phyloP scores from a whole-genome alignment of 1,140 invertebrate genomes.

The Bombus sylvicola region DNA sequence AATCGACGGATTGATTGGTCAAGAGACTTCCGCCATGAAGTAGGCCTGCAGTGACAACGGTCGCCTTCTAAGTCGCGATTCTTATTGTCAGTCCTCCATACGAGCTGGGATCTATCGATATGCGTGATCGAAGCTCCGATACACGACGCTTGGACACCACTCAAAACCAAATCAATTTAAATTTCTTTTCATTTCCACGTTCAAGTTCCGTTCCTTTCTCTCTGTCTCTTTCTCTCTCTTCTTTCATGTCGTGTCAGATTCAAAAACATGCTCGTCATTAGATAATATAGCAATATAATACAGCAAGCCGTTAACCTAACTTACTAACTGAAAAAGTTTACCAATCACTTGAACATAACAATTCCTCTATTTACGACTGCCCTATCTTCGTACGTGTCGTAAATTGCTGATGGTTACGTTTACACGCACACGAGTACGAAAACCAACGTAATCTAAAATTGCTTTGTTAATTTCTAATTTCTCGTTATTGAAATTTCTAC shows the following conservation, averaged over 20 bases:
- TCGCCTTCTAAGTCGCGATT: slow-evolving; percentile 63
- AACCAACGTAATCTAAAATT: no score
- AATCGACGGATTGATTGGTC: slow-evolving; percentile 65
- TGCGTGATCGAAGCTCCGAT: slow-evolving; percentile 20
- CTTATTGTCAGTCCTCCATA: slow-evolving; percentile 32
- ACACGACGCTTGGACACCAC: slow-evolving; percentile 20
- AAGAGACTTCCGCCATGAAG: slow-evolving; percentile 66
- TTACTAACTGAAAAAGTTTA: no score
- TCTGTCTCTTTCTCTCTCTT: neutral
- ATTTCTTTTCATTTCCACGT: slow-evolving; percentile 30
- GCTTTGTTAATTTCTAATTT: no score
- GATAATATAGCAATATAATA: no score
- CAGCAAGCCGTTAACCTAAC: no score
- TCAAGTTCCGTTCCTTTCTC: slow-evolving; percentile 54
- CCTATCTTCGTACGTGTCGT: no score
- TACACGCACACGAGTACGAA: no score
- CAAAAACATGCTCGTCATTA: no score
- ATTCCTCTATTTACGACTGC: no score
- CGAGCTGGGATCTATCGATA: slow-evolving; percentile 34
- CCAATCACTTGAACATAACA: no score
- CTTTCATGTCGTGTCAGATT: neutral
- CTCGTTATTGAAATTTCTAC: no score
- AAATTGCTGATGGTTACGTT: no score
- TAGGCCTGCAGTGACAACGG: slow-evolving; percentile 65
- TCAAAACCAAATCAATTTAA: slow-evolving; percentile 52